Evolutionary conservation across 2,797 vertebrate genomes (phyloP).

Genomic region (Triplophysa bombifrons): DNA sequence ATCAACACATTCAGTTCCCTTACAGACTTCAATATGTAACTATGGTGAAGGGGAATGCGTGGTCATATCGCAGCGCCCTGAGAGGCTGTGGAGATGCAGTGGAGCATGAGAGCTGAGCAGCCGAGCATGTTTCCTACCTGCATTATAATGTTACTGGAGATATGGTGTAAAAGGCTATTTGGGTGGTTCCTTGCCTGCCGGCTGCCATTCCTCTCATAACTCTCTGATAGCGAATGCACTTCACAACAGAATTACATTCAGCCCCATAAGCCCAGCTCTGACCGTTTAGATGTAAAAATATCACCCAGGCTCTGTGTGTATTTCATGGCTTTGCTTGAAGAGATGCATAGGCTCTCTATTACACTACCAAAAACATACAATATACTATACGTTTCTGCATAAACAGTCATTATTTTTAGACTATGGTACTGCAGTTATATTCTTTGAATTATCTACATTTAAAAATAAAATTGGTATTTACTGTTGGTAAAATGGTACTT

Average conservation of each 20-base stretch:
- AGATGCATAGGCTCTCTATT: neutral
- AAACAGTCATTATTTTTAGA: too few species aligned
- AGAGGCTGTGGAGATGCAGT: constrained; percentile 56
- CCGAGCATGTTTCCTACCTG: constrained; percentile 58
- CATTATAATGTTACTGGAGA: constrained; percentile 54
- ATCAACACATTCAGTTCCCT: constrained; percentile 61
- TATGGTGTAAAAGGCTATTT: constrained; percentile 56
- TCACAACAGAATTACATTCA: constrained; percentile 7
- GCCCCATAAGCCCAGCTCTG: neutral
- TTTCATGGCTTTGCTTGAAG: neutral
- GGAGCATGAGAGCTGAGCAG: constrained; percentile 54
- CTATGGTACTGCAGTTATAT: neutral
- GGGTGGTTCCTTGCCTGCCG: constrained; percentile 14
- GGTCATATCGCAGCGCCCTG: constrained; percentile 51
- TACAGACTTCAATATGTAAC: constrained; percentile 60
- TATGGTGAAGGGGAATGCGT: constrained; percentile 42
- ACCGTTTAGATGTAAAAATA: constrained; percentile 11
- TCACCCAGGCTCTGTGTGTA: neutral
- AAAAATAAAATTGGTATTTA: neutral
- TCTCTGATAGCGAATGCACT: neutral
- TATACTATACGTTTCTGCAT: neutral
- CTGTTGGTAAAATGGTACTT: neutral
- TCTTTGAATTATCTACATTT: neutral
- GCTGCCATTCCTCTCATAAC: constrained; percentile 23
- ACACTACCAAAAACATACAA: neutral